Conservation (phyloP, 2,797 vertebrate species). For the Sitta carolinensis region DNA sequence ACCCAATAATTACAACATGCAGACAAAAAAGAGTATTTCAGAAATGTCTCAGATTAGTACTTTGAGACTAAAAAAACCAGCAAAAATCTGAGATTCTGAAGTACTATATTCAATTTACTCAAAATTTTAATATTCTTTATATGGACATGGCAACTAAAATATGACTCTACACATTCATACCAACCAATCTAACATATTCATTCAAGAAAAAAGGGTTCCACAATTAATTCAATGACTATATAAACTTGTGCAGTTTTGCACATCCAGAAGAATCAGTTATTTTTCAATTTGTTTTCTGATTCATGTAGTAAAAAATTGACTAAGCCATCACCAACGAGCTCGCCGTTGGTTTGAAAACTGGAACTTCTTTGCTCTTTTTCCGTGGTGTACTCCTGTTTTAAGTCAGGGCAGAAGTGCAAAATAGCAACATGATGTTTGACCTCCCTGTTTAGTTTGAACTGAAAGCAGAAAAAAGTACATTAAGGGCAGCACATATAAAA, state of each 20-base stretch:
- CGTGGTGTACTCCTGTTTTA: not conserved
- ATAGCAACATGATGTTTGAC: not conserved
- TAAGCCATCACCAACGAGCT: not conserved
- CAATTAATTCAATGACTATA: not conserved
- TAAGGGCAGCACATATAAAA: not conserved
- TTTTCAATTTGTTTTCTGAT: not conserved
- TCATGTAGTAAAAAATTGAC: not conserved
- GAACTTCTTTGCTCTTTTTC: not conserved
- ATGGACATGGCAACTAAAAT: not conserved
- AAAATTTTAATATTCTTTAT: not conserved
- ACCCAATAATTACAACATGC: not conserved
- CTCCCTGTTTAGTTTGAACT: not conserved
- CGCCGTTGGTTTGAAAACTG: not conserved
- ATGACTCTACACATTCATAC: not conserved
- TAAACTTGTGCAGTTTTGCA: not conserved
- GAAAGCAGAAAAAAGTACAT: not conserved
- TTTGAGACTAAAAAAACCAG: not conserved
- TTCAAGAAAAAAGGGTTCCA: not conserved
- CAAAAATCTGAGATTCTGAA: not conserved
- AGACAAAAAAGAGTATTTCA: not conserved
- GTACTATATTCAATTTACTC: not conserved
- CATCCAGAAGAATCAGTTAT: not conserved
- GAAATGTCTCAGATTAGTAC: not conserved
- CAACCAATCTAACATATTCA: not conserved
- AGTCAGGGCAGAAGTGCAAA: not conserved